Base-by-base conservation (phyloP, 1,140 invertebrate species). In the Musca vetustissima region DNA sequence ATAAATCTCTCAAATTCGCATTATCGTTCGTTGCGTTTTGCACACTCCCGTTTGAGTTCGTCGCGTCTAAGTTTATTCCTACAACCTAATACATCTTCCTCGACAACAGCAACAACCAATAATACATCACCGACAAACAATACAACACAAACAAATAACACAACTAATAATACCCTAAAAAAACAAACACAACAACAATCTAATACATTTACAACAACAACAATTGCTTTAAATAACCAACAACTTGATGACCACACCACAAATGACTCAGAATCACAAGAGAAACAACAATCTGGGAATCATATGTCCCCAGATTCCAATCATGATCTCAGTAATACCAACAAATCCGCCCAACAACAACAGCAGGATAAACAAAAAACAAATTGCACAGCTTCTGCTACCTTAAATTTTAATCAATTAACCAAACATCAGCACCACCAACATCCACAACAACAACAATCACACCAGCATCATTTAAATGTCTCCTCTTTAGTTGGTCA, bases 1-100 rank as follows among this genome's bases (percentile, higher is more conserved):
- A 79, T 81, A 13, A 81, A 81, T 70, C 69, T 80, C 69, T 73
- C 79, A 49, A 81, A 81, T 68, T 80, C 79, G 52, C 76, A 81
- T 71, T 81, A 81, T 68, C 79, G 79, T 57, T 81, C 79, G 50
- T 72, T 81, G 65, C 73, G 79, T 69, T 81, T 81, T 52, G 77
- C 77, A 22, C 77, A 81, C 64, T 81, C 79, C 48, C 77, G 79
- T 6, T 61, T 81, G 15, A 81, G 79, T 22, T 81, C 79, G 7
- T 80, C 79, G 52, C 72, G 79, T 17, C 72, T 81, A 19, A 80
- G 78, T 52, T 70, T 81, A 67, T 81, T 79, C 28, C 76, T 79
- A 74, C 79, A 80, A 68, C 66, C 77, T 59, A 50, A 52, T 68
- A 57, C 21, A n/a, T 25, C 21, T 8, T 11, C 28, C 19, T 48